phyloP scores from a whole-genome alignment of 2,888 invertebrate genomes.

The Quadroppia sp. region DNA sequence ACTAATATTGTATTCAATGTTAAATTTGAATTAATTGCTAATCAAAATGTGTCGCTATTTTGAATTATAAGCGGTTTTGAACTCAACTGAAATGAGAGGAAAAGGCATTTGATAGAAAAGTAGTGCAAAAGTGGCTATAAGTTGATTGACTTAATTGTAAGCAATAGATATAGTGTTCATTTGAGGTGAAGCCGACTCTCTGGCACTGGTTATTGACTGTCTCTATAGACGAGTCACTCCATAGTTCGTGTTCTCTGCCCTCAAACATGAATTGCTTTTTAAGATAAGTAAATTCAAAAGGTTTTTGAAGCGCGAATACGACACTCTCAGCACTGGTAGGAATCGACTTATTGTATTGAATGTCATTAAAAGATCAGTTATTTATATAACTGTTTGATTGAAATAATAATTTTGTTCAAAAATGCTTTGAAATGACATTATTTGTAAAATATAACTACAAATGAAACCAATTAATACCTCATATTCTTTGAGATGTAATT shows the following conservation, averaged over 20 bases:
- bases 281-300: slow-evolving; percentile 31
- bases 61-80: no score
- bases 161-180: slow-evolving; percentile 14
- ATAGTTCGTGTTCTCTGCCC: slow-evolving; percentile 26
- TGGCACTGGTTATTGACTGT: slow-evolving; percentile 11
- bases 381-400: no score
- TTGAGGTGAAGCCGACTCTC: slow-evolving; percentile 35
- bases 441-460: background rate
- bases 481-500: slow-evolving; percentile 30
- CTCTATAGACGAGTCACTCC: background rate
- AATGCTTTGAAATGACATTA: no score
- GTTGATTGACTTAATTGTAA: slow-evolving; percentile 7
- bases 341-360: no score
- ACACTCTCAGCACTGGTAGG: background rate
- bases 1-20: no score
- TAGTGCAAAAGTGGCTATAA: background rate
- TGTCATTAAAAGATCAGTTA: no score
- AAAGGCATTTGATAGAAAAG: no score
- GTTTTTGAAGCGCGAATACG: slow-evolving; percentile 19
- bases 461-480: slow-evolving; percentile 33
- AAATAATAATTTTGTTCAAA: no score
- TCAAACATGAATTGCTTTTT: slow-evolving; percentile 21
- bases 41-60: no score
- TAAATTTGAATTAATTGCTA: no score
- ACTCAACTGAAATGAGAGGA: background rate